Conservation (phyloP, 2,888 invertebrate species). For the Microctonus aethiopoides region DNA sequence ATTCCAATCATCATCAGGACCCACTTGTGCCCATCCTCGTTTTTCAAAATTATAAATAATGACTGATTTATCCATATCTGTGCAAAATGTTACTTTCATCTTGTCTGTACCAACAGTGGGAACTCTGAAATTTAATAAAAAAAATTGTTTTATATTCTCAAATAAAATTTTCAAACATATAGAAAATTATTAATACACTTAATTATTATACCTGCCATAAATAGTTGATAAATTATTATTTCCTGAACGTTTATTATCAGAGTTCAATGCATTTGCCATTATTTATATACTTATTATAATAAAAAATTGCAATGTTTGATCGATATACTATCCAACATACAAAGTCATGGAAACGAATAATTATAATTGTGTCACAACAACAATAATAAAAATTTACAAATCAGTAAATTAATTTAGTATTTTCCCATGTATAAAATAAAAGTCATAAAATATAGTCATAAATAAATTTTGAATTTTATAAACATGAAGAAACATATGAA, state of each 20-base stretch:
- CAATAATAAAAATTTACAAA: no score
- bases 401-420: no score
- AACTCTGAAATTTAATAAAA: conserved; percentile 43
- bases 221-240: conserved; percentile 51
- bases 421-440: not conserved
- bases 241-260: conserved; percentile 52
- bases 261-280: conserved; percentile 50
- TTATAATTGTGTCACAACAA: not conserved
- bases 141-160: no score
- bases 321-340: conserved; percentile 40
- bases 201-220: conserved; percentile 54
- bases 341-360: conserved; percentile 29
- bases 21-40: conserved; percentile 89
- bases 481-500: not conserved
- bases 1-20: conserved; percentile 94
- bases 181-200: not conserved
- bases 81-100: conserved; percentile 76
- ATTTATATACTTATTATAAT: no score
- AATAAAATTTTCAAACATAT: not conserved
- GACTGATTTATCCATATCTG: conserved; percentile 94
- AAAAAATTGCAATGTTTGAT: conserved; percentile 46
- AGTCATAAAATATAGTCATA: not conserved
- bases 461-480: not conserved
- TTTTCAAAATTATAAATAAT: conserved; percentile 92
- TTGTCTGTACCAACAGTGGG: conserved; percentile 63